A percentile compares a stretch with the other conserved stretches of the same genome.
Conservation (phyloP, 2,797 vertebrate species). For the Petrocephalus schoutedeni region DNA sequence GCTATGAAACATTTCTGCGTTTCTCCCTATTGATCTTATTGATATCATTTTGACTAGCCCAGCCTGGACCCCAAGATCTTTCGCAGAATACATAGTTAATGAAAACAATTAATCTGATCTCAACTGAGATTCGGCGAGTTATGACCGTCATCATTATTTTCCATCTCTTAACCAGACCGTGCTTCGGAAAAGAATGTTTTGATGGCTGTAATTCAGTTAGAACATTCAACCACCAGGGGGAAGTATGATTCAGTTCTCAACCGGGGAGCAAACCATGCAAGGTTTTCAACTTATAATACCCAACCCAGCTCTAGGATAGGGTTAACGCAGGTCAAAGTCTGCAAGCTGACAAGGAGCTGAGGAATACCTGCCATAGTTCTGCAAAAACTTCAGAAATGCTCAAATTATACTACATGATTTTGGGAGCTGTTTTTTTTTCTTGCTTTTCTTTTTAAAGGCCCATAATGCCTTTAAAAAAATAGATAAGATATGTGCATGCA, state of each 20-base stretch:
- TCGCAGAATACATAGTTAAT: not conserved
- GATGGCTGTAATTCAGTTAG: not conserved
- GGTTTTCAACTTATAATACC: conserved; percentile 2
- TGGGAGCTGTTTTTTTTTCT: not conserved
- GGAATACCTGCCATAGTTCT: not conserved
- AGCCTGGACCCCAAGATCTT: not conserved
- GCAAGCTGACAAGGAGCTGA: not conserved
- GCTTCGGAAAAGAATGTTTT: not conserved
- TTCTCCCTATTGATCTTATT: not conserved
- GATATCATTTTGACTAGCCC: not conserved
- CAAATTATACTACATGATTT: not conserved
- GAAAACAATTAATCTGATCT: too few relatives aligned
- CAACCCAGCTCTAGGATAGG: not conserved
- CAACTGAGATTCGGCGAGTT: not conserved
- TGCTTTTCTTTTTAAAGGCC: not conserved
- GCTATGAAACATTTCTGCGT: not conserved
- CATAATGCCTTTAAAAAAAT: not conserved
- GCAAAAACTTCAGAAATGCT: not conserved
- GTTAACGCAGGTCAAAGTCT: conserved; percentile 4
- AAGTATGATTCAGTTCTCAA: conserved; percentile 53
- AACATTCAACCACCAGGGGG: conserved; percentile 54
- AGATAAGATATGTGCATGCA: not conserved
- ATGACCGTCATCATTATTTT: not conserved
- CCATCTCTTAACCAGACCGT: not conserved
- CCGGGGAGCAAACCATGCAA: not conserved